phyloP scores from a whole-genome alignment of 2,888 invertebrate genomes.

The Acleris emargana region DNA sequence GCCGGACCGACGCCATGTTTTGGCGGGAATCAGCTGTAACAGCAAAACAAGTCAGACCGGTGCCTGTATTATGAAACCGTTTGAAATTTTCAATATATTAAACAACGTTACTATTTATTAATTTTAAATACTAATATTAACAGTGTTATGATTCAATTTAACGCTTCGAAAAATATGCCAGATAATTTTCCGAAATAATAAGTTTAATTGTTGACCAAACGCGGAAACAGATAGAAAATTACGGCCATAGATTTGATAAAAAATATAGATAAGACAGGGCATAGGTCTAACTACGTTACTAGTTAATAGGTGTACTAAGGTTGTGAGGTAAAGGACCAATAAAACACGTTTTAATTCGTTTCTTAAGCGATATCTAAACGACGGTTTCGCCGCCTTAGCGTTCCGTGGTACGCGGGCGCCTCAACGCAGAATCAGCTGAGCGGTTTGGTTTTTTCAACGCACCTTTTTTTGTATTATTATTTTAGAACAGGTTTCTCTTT shows the following conservation, averaged over 20 bases:
- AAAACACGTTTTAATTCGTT: neutral
- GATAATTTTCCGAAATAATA: neutral
- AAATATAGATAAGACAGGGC: neutral
- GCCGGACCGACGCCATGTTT: slow-evolving; percentile 39
- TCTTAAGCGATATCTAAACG: slow-evolving; percentile 33
- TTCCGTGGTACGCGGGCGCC: slow-evolving; percentile 45
- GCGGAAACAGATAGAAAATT: neutral
- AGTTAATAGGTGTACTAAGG: too few species aligned
- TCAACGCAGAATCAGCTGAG: slow-evolving; percentile 50
- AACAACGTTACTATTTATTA: neutral
- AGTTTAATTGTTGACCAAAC: neutral
- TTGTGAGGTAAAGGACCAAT: neutral
- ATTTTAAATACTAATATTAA: neutral
- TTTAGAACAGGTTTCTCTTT: slow-evolving; percentile 40
- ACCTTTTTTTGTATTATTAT: slow-evolving; percentile 44
- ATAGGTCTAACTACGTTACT: too few species aligned
- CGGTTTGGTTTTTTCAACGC: slow-evolving; percentile 40
- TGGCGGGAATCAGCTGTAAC: slow-evolving; percentile 49
- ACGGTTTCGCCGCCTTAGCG: slow-evolving; percentile 15
- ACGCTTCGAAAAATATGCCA: too few species aligned
- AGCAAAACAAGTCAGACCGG: slow-evolving; percentile 40
- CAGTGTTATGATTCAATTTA: too few species aligned
- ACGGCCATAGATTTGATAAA: neutral
- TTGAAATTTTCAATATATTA: neutral
- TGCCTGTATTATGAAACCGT: slow-evolving; percentile 42